Evolutionary conservation across 2,797 vertebrate species (phyloP), one percentile per base, ranked within the genome.

Genomic region (Acanthurus leucopareius): DNA sequence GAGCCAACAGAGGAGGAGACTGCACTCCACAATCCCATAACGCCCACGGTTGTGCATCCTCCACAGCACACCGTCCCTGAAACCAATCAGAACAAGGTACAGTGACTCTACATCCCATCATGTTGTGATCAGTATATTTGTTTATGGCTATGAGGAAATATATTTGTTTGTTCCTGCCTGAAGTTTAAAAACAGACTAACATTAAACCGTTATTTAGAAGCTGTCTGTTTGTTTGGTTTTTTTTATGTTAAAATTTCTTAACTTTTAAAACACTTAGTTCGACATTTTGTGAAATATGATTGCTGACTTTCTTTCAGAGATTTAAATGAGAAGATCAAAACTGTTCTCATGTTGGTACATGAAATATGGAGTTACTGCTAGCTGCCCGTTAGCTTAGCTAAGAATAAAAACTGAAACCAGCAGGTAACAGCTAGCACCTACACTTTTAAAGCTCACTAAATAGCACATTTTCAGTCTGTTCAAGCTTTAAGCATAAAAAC

Each of bases 1-100:
- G 98, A 99, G 93, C 95, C 97, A 72, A 99, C 97, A 4, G 97
- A 99, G 89, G 98, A 99, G 62, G 98, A 99, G 88, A 99, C 97
- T 0, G 95, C 97, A 0, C 97, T 98, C 80, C 97, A 99, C 80
- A 97, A 99, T 88, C 96, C 90, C 75, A 97, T 99, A 60, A 99
- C 98, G 97, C 98, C 98, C 5, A 98, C 97, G 1, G 97, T 99
- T 4, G 98, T 99, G 78, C 96, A 95, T 68, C 97, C 98, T 56
- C 95, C 97, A 1, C 97, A 96, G 79, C 96, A 96, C 11, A 89
- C 90, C 19, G 53, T 92, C 28, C 92, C 94, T 7, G 96, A 96
- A 63, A 49, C 82, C 65, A 75, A 62, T 69, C 84, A 88, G 75
- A 84, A 75, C 73, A 57, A 96, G 97, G 98, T 98, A 92, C 10